A percentile compares a stretch with the other conserved stretches of the same genome.
Evolutionary conservation across 1,140 invertebrate genomes (phyloP).

Genomic region (Andrena cerasifolii): DNA sequence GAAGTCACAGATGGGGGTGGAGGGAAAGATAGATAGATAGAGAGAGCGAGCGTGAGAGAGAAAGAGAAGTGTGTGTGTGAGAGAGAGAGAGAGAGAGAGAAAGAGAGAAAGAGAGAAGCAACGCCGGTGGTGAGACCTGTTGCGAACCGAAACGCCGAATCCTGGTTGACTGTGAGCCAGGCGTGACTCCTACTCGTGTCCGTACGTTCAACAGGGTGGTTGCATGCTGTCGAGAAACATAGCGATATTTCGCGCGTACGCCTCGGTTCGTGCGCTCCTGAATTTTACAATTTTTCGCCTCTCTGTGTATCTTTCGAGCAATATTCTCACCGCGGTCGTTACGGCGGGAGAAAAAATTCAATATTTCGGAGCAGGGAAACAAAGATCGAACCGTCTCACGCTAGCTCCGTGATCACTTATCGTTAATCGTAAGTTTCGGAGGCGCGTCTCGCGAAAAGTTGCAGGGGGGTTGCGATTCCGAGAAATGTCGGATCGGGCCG

Average conservation of each 20-base stretch:
- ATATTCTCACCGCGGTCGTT: background rate
- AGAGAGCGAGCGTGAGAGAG: conserved; percentile 25
- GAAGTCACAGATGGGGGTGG: conserved; percentile 23
- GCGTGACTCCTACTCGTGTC: conserved; percentile 74
- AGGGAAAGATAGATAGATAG: conserved; percentile 37
- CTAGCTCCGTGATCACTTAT: too few relatives aligned
- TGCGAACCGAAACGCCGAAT: conserved; percentile 79
- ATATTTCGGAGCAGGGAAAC: too few relatives aligned
- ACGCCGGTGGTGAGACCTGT: conserved; percentile 76
- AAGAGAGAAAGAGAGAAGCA: conserved; percentile 49
- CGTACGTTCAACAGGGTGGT: conserved; percentile 69
- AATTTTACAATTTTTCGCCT: conserved; percentile 8
- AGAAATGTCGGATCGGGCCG: background rate
- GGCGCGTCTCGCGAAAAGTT: too few relatives aligned
- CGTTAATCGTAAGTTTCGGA: too few relatives aligned
- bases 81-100: conserved; percentile 38
- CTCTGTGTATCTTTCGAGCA: background rate
- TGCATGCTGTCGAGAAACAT: conserved; percentile 65
- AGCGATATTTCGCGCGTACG: conserved; percentile 36
- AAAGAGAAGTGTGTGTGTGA: conserved; percentile 25
- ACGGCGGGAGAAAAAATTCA: too few relatives aligned
- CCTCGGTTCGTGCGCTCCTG: conserved; percentile 1
- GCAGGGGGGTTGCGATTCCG: background rate
- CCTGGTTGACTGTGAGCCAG: conserved; percentile 75
- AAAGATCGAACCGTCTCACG: too few relatives aligned